Evolutionary conservation across 2,797 vertebrate genomes (phyloP).

Genomic region (Etheostoma nigrum): DNA sequence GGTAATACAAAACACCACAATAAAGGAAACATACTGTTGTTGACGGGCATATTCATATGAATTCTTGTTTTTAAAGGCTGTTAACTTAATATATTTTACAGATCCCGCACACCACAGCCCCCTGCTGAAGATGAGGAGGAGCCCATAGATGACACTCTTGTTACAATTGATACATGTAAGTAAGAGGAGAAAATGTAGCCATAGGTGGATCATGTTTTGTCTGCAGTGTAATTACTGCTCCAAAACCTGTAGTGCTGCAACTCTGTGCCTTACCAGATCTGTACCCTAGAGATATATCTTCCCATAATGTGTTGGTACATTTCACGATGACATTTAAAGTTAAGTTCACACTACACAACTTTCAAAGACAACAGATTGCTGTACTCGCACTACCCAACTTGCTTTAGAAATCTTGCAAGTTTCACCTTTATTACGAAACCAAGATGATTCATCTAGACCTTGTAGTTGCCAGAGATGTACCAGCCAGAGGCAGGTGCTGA

Average conservation of each 20-base stretch:
- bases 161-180: conserved; percentile 95
- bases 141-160: conserved; percentile 90
- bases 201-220: not conserved
- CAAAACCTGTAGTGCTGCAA: not conserved
- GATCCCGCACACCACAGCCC: conserved; percentile 92
- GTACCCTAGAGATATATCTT: not conserved
- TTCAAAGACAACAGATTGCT: no score
- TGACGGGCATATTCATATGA: not conserved
- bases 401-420: no score
- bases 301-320: not conserved
- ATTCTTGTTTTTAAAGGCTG: not conserved
- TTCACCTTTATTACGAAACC: no score
- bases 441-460: no score
- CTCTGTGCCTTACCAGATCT: not conserved
- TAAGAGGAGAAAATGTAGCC: conserved; percentile 17
- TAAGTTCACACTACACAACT: no score
- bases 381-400: no score
- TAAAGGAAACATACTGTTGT: not conserved
- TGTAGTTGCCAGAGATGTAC: no score
- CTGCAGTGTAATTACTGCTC: not conserved
- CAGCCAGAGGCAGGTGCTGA: no score
- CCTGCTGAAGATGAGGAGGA: conserved; percentile 95
- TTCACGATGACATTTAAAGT: not conserved
- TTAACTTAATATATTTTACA: conserved; percentile 54
- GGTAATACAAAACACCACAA: not conserved